Conservation (phyloP, 2,113 vertebrate species). For the Mesoclemmys tuberculata region DNA sequence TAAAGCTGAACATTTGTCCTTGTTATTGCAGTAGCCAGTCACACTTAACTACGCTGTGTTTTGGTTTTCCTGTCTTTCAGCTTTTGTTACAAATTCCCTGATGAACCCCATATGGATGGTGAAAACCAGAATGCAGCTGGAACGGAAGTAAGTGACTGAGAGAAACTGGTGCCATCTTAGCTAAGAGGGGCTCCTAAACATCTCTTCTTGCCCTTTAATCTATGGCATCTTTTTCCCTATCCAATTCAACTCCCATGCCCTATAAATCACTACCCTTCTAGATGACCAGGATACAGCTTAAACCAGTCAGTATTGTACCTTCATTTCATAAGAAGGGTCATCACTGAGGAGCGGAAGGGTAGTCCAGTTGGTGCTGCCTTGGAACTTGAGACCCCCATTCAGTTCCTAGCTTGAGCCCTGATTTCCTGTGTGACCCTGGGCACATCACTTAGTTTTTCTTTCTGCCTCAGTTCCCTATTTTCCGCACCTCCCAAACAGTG, state of each 20-base stretch:
- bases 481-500: neutral
- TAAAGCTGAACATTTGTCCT: neutral
- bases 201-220: neutral
- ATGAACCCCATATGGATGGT: conserved; percentile 99
- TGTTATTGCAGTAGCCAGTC: neutral
- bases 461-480: neutral
- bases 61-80: conserved; percentile 70
- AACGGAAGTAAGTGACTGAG: conserved; percentile 86
- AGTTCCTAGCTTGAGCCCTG: neutral
- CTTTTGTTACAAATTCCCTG: conserved; percentile 94
- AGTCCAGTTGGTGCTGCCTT: neutral
- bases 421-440: neutral
- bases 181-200: neutral
- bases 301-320: neutral
- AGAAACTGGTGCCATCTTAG: neutral
- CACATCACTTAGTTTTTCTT: neutral
- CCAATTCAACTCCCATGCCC: neutral
- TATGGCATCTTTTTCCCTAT: neutral
- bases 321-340: neutral
- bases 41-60: neutral
- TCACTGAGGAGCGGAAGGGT: neutral
- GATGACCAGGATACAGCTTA: neutral
- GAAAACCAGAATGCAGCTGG: conserved; percentile 97
- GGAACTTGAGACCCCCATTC: neutral
- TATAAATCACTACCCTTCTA: neutral